Base-by-base conservation (phyloP, 2,888 invertebrate genomes). In the Griposia aprilina region DNA sequence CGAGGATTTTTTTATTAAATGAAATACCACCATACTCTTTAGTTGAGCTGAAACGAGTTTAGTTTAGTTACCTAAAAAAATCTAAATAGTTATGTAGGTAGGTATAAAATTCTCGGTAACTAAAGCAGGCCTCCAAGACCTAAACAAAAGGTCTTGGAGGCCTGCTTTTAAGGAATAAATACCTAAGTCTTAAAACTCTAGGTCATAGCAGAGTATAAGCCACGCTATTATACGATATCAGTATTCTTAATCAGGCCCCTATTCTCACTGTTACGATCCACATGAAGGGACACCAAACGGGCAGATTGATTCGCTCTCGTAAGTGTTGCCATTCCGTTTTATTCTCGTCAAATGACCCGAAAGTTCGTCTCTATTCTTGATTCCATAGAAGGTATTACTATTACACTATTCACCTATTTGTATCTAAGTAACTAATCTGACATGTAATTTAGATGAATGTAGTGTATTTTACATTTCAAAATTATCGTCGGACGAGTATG, bases 291-390 rank as follows among this genome's bases (percentile, higher is more conserved):
- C 11, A 81, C 76, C 59, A 30, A 76, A 67, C 50, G 52, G 63
- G 15, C 57, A 57, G 76, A 69, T 76, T 75, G 68, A 80, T 69
- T 59, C 30, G 30, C 68, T 82, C 50, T 63, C 68, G 45, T 63
- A 59, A 82, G n/a, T 45, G 55, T 67, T 15, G 48, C 45, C 26
- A 23, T 45, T 69, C n/a, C 36, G 50, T 80, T 76, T 76, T 59
- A 80, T 45, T 59, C 26, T 76, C 82, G 15, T 57, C 45, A 76
- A 81, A 59, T 62, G 59, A 57, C 45, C 30, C 17, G 60, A 36
- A 72, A 62, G 17, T 80, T 72, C 23, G 55, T 30, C 23, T 41
- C 5, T 30, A 60, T 59, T 79, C 26, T n/a, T 78, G 15, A 15
- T 52, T 72, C 20, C 13, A 26, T 30, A 50, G 2, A 45, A 52